Evolutionary conservation across 2,888 invertebrate genomes (phyloP).

Genomic region (Thumatha senex): DNA sequence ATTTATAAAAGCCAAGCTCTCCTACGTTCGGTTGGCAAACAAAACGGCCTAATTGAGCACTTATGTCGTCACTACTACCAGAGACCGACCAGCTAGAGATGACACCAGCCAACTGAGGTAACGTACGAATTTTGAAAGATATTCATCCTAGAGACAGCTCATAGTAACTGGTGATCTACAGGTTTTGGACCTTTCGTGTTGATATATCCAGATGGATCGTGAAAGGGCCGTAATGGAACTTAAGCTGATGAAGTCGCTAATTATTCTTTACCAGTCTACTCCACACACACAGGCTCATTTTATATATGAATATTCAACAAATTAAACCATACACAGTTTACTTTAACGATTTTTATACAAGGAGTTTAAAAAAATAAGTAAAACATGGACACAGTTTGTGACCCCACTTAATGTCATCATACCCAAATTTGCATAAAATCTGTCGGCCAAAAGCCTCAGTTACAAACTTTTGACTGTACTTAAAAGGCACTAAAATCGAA

Average conservation of each 20-base stretch:
- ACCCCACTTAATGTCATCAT: slow-evolving; percentile 66
- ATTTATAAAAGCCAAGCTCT: slow-evolving; percentile 36
- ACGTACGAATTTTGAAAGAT: slow-evolving; percentile 2
- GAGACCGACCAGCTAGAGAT: slow-evolving; percentile 15
- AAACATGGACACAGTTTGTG: slow-evolving; percentile 63
- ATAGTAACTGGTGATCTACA: slow-evolving; percentile 15
- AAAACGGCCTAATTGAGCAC: slow-evolving; percentile 51
- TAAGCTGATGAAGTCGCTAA: slow-evolving; percentile 6
- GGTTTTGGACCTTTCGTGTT: slow-evolving; percentile 38
- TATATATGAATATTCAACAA: too few species aligned
- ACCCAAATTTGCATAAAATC: slow-evolving; percentile 77
- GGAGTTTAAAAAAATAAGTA: slow-evolving; percentile 44
- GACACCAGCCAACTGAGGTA: slow-evolving; percentile 10
- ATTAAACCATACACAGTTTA: not conserved
- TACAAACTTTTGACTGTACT: slow-evolving; percentile 71
- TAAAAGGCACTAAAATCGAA: slow-evolving; percentile 74
- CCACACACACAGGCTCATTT: not conserved
- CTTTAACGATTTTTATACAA: slow-evolving; percentile 2
- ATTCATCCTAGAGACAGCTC: slow-evolving; percentile 13
- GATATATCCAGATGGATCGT: slow-evolving; percentile 34
- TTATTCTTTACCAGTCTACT: slow-evolving; percentile 3
- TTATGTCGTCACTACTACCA: slow-evolving; percentile 44
- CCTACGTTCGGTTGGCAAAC: slow-evolving; percentile 39
- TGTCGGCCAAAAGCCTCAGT: slow-evolving; percentile 52
- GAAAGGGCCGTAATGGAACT: slow-evolving; percentile 16